Percentiles rank a stretch among this genome's conserved stretches.
Conservation (phyloP, 2,797 vertebrate genomes). For the Danio albolineatus region DNA sequence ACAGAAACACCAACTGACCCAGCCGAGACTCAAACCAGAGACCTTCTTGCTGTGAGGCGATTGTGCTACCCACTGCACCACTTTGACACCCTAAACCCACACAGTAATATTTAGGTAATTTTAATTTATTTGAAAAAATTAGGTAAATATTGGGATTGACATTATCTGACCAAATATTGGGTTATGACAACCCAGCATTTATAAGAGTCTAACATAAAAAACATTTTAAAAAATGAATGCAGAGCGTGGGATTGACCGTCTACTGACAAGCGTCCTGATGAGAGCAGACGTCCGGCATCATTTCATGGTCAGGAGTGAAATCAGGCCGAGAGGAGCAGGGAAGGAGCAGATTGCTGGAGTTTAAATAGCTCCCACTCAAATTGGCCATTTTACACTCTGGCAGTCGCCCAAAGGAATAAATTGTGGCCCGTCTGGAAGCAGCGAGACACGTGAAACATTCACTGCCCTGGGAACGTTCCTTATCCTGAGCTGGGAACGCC, state of each 20-base stretch:
- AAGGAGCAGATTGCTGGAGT: constrained; percentile 77
- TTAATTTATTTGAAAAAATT: too few relatives aligned
- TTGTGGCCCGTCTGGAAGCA: constrained; percentile 70
- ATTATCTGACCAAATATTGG: too few relatives aligned
- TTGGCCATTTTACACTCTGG: constrained; percentile 86
- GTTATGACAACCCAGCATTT: too few relatives aligned
- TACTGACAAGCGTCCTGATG: constrained; percentile 67
- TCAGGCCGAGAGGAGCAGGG: constrained; percentile 76
- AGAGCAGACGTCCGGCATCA: constrained; percentile 74
- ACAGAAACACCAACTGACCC: too few relatives aligned
- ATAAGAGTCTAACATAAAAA: too few relatives aligned
- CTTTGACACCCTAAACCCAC: too few relatives aligned
- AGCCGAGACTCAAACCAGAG: too few relatives aligned
- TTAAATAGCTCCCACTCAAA: constrained; percentile 78
- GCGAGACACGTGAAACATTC: constrained; percentile 68
- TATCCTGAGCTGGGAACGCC: constrained; percentile 43
- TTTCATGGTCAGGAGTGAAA: constrained; percentile 81
- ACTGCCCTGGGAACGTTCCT: constrained; percentile 72
- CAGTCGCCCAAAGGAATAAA: constrained; percentile 80
- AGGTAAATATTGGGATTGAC: too few relatives aligned
- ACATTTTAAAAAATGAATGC: too few relatives aligned
- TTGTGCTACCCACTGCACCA: too few relatives aligned
- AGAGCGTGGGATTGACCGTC: constrained; percentile 68
- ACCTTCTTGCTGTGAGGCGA: too few relatives aligned
- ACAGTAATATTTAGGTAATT: too few relatives aligned